These are phyloP conservation scores for Heliocidaris erythrogramma DNA, from an alignment of 35 echinoderm and acorn worm species.

Conservation along the genomic window DNA sequence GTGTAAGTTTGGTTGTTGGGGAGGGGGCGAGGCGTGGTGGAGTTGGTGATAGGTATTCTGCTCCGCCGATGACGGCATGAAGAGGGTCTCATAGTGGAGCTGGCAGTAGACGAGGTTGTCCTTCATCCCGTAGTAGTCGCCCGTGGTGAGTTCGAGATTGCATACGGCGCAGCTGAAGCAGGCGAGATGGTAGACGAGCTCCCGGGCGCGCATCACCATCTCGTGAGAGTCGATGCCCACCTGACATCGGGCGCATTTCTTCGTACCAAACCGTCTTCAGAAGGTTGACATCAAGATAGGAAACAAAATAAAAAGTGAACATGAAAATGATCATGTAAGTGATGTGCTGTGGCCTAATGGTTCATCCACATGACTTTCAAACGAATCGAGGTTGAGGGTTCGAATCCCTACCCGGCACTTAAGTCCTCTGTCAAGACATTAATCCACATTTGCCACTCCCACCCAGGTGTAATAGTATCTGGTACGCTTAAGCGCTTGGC, in stretches of 20 bases:
- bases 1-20: slow-evolving; percentile 28
- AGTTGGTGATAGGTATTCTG: slow-evolving; percentile 39
- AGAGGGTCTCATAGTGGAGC: slow-evolving; percentile 84
- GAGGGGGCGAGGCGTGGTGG: not conserved
- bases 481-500: no score
- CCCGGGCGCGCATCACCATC: slow-evolving; percentile 96
- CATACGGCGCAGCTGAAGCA: slow-evolving; percentile 92
- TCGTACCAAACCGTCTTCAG: slow-evolving; percentile 77
- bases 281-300: not conserved
- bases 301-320: no score
- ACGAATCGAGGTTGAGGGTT: no score
- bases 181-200: slow-evolving; percentile 85
- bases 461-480: no score
- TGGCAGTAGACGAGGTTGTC: slow-evolving; percentile 91
- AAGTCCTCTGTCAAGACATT: no score
- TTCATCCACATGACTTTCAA: no score
- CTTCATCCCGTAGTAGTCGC: slow-evolving; percentile 96
- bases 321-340: no score
- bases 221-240: slow-evolving; percentile 88
- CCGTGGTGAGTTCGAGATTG: slow-evolving; percentile 76
- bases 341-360: no score
- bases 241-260: slow-evolving; percentile 87
- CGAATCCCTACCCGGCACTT: no score
- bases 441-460: no score
- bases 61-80: slow-evolving; percentile 26